Base-by-base conservation (phyloP, 1,140 invertebrate species). In the Tetranychus urticae region DNA sequence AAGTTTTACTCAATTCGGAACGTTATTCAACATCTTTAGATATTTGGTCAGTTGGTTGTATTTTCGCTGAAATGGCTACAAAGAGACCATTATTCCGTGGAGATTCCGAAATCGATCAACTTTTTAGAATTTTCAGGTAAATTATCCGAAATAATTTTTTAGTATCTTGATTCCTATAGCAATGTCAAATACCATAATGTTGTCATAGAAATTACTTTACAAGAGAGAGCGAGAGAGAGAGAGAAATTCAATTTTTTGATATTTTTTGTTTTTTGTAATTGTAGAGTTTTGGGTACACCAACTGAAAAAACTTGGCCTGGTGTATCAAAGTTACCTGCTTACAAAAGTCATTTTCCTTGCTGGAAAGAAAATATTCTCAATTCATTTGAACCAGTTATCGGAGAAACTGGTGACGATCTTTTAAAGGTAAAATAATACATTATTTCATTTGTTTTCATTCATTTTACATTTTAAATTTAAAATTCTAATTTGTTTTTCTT, bases 31-130 rank as follows among this genome's bases (percentile, higher is more conserved):
- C 88, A 63, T 86, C 89, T 0, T 83, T 97, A 56, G 93, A 97
- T 72, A 82, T 97, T 60, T 98, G 93, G 94, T 92, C 89, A 12
- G 80, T 97, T 67, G 93, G 90, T 23, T 91, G 88, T 71, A 96
- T 96, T 66, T 93, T 96, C 76, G 85, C 88, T 1, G 91, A 96
- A 77, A 89, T 96, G 85, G 81, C 84, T 1, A 89, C 84, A 6
- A 85, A 83, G 64, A 83, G 83, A 67, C 88, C 90, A 39, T 70
- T 96, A 4, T 94, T 94, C 71, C 88, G 92, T 71, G 90, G 90
- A 46, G 90, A 96, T 70, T 92, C 88, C 8, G 90, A 94, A 76
- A 94, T 93, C 66, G 90, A 96, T 74, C 88, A 96, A 68, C 74
- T 94, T 0, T 96, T 92, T 70, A 78, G 86, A 66, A 92, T 93